Evolutionary conservation across 2,797 vertebrate species (phyloP).

Genomic region (Esox masquinongy): DNA sequence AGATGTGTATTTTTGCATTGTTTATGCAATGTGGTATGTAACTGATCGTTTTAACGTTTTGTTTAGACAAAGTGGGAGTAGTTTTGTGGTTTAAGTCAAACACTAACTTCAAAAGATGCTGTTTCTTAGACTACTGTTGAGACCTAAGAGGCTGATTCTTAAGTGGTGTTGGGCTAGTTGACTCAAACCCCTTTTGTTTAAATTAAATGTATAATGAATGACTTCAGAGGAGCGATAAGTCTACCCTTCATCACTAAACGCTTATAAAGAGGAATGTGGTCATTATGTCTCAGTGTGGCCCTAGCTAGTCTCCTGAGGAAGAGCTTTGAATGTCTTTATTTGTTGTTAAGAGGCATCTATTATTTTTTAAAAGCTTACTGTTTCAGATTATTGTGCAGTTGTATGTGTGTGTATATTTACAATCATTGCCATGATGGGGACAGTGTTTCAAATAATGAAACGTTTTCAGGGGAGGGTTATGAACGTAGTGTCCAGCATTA

Average conservation of each 20-base stretch:
- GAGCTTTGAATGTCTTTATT: slow-evolving; percentile 26
- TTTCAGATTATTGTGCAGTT: slow-evolving; percentile 30
- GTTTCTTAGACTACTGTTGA: background rate
- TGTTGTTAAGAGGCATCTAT: slow-evolving; percentile 5
- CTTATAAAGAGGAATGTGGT: slow-evolving; percentile 35
- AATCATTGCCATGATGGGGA: slow-evolving; percentile 13
- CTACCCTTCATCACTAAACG: slow-evolving; percentile 27
- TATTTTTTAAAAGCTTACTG: slow-evolving; percentile 18
- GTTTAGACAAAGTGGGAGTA: background rate
- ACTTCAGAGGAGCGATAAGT: background rate
- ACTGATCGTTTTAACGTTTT: slow-evolving; percentile 27
- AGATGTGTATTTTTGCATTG: slow-evolving; percentile 64
- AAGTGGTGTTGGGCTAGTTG: slow-evolving; percentile 1
- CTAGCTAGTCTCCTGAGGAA: background rate
- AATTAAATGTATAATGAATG: slow-evolving; percentile 17
- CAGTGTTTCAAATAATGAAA: slow-evolving; percentile 14
- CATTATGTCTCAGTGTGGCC: slow-evolving; percentile 4
- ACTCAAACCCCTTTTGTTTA: slow-evolving; percentile 4
- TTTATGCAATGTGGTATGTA: slow-evolving; percentile 75
- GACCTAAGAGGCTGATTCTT: background rate
- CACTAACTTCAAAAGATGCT: slow-evolving; percentile 19
- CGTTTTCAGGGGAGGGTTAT: background rate
- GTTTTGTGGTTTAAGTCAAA: slow-evolving; percentile 13
- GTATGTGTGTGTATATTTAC: slow-evolving; percentile 18
- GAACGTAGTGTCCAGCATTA: background rate